Conservation (phyloP, 2,113 vertebrate species). For the Neopipo cinnamomea region DNA sequence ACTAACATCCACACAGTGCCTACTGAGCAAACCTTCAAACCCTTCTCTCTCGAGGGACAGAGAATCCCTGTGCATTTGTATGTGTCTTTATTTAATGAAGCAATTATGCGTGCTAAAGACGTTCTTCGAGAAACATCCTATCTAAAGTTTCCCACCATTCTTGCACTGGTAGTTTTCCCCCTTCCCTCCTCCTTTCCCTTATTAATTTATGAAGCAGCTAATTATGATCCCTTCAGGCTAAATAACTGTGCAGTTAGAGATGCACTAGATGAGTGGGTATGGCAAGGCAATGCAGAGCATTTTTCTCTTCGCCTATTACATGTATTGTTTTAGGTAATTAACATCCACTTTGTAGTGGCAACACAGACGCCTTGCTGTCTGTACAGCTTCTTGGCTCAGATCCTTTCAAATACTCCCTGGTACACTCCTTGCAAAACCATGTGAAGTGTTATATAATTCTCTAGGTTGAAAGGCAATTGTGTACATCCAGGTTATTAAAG, state of each 20-base stretch:
- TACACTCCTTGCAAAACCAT: constrained; percentile 80
- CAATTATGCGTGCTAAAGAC: constrained; percentile 71
- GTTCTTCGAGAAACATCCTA: constrained; percentile 77
- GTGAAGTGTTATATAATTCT: constrained; percentile 78
- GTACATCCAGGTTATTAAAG: constrained; percentile 63
- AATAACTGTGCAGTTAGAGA: constrained; percentile 82
- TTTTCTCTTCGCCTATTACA: constrained; percentile 80
- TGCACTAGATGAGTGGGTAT: constrained; percentile 73
- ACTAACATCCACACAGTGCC: neutral
- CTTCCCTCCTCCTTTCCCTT: constrained; percentile 69
- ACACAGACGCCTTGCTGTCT: constrained; percentile 86
- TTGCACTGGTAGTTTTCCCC: constrained; percentile 63
- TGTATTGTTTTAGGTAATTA: constrained; percentile 89
- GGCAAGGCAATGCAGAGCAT: constrained; percentile 70
- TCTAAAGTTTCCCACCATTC: constrained; percentile 79
- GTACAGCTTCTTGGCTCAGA: constrained; percentile 81
- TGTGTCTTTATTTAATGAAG: constrained; percentile 57
- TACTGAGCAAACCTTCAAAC: neutral
- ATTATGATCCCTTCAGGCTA: constrained; percentile 79
- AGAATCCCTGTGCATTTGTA: neutral
- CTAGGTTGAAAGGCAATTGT: constrained; percentile 69
- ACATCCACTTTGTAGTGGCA: constrained; percentile 87
- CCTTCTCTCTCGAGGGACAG: constrained; percentile 14
- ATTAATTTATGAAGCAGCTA: constrained; percentile 83
- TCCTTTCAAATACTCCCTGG: constrained; percentile 75